These are phyloP conservation scores for Apostichopus parvimensis DNA, from an alignment of 35 echinoderm and acorn worm genomes.

Conservation along the genomic window DNA sequence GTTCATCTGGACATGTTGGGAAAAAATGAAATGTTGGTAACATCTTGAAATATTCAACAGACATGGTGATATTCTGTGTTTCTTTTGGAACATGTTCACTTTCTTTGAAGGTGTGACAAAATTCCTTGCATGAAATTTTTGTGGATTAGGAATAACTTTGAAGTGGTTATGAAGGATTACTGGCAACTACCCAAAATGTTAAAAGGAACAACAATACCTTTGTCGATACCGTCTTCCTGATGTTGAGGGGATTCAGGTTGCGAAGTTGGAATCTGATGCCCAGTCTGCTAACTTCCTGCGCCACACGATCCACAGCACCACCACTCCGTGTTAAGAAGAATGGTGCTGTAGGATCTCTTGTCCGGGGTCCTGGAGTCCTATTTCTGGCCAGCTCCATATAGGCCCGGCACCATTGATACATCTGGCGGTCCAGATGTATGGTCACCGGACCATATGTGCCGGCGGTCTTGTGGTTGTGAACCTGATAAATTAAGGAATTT, in stretches of 20 bases:
- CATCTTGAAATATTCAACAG: no score
- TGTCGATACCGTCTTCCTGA: neutral
- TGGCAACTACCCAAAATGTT: no score
- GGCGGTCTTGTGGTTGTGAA: neutral
- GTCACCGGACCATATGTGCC: neutral
- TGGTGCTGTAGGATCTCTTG: neutral
- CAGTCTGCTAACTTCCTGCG: conserved; percentile 10
- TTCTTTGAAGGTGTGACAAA: no score
- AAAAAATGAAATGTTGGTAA: no score
- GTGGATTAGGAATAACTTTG: no score
- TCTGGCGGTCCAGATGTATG: neutral
- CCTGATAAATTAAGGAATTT: no score
- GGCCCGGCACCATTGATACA: neutral
- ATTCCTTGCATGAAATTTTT: no score
- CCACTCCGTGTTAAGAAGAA: neutral
- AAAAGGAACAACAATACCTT: neutral
- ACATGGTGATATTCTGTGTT: neutral
- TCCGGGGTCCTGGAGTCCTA: neutral
- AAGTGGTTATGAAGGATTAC: no score
- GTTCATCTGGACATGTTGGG: no score
- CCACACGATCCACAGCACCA: conserved; percentile 15
- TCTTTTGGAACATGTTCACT: no score
- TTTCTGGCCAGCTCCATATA: conserved; percentile 6
- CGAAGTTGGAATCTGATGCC: neutral
- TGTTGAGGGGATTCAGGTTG: neutral